phyloP scores from a whole-genome alignment of 2,888 invertebrate genomes.

The Venustoraphidia nigricollis region DNA sequence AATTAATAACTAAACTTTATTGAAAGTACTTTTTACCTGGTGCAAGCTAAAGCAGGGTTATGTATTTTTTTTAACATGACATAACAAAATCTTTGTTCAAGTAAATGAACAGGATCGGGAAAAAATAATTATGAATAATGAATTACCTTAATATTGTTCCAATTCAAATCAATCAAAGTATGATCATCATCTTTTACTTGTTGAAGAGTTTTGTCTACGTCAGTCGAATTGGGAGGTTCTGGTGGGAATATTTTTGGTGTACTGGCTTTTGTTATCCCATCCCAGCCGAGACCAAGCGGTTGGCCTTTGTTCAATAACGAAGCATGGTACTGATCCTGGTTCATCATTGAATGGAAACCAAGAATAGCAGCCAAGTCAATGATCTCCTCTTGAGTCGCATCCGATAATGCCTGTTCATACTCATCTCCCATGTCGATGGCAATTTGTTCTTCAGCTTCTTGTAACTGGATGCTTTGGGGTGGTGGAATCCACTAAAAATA shows the following conservation, averaged over 20 bases:
- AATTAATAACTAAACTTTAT: no score
- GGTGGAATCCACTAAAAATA: constrained; percentile 66
- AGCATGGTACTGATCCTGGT: constrained; percentile 98
- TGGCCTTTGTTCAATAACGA: constrained; percentile 86
- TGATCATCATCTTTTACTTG: constrained; percentile 81
- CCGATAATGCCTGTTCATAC: constrained; percentile 76
- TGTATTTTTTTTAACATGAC: neutral
- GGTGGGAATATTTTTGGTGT: constrained; percentile 80
- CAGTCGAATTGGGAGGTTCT: constrained; percentile 93
- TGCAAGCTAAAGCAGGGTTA: neutral
- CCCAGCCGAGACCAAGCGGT: constrained; percentile 81
- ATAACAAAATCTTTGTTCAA: neutral
- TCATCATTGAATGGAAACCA: constrained; percentile 99
- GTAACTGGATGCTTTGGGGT: constrained; percentile 50
- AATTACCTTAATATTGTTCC: constrained; percentile 96
- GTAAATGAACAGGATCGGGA: neutral
- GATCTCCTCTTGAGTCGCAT: constrained; percentile 88
- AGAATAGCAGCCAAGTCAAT: constrained; percentile 97
- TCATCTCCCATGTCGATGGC: constrained; percentile 88
- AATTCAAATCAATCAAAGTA: constrained; percentile 82
- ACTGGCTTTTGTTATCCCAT: constrained; percentile 88
- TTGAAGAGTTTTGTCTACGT: constrained; percentile 84
- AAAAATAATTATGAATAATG: no score
- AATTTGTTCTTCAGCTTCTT: constrained; percentile 81
- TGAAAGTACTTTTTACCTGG: neutral